Percentiles rank a stretch among this genome's conserved stretches.
phyloP scores from a whole-genome alignment of 1,140 invertebrate genomes.

The Orchesella cincta region DNA sequence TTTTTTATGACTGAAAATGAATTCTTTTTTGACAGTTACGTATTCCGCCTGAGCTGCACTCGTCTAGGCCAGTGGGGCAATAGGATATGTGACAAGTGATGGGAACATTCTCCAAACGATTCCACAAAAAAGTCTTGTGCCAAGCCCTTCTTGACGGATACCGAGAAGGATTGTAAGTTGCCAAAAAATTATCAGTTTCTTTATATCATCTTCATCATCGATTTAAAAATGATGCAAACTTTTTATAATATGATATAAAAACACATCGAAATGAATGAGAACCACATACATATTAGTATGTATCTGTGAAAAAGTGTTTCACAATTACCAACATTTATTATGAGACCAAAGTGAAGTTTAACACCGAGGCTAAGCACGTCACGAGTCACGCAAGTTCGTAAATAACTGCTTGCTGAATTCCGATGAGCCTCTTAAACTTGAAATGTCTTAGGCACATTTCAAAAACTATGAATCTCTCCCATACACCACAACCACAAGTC shows the following conservation, averaged over 20 bases:
- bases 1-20: not conserved
- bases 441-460: not conserved
- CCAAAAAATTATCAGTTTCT: not conserved
- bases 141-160: constrained; percentile 97
- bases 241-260: too few species aligned
- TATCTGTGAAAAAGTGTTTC: too few species aligned
- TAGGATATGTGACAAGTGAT: constrained; percentile 98
- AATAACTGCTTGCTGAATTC: constrained; percentile 26
- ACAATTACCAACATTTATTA: too few species aligned
- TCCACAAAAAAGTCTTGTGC: constrained; percentile 99
- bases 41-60: constrained; percentile 93
- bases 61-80: constrained; percentile 97
- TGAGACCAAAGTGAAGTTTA: not conserved
- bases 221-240: constrained; percentile 7
- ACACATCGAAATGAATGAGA: too few species aligned
- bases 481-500: too few species aligned
- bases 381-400: constrained; percentile 26
- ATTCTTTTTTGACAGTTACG: constrained; percentile 64
- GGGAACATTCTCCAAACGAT: constrained; percentile 99
- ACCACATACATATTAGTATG: too few species aligned
- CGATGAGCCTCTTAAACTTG: constrained; percentile 18
- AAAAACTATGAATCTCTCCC: too few species aligned
- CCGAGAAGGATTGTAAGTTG: constrained; percentile 93
- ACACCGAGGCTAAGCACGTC: constrained; percentile 8
- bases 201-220: not conserved